Base-by-base conservation (phyloP, 37 sponge, comb jelly and placozoan genomes). In the Mnemiopsis leidyi region DNA sequence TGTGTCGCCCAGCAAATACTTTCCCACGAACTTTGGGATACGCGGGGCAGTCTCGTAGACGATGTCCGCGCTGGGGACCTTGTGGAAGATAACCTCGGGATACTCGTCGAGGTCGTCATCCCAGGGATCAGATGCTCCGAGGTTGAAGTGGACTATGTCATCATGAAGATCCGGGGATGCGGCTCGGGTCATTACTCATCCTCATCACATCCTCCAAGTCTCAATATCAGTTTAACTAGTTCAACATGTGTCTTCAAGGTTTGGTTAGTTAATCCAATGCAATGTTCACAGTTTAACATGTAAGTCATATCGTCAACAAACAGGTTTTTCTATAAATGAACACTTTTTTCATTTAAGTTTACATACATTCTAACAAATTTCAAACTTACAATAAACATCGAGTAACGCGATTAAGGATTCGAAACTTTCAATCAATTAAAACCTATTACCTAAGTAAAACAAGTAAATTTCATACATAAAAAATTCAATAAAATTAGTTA, bases 401-500 rank as follows among this genome's bases (percentile, higher is more conserved):
- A n/a, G n/a, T n/a, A n/a, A n/a, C n/a, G n/a, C n/a, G n/a, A n/a
- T n/a, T n/a, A n/a, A n/a, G n/a, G n/a, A n/a, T n/a, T n/a, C n/a
- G n/a, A n/a, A n/a, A n/a, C n/a, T n/a, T n/a, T n/a, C n/a, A n/a
- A n/a, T n/a, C n/a, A n/a, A n/a, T n/a, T n/a, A n/a, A n/a, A n/a
- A n/a, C n/a, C n/a, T n/a, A n/a, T n/a, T n/a, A 18, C 61, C 13
- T 48, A 48, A 48, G 13, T 48, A 48, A 48, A 48, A 48, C 61
- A 48, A 48, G 61, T 13, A 48, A 48, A 5, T 48, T 48, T 48
- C 9, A 77, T 77, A 77, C 35, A 77, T 77, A 77, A 77, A 77
- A 77, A 77, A 31, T 32, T 32, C 16, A 28, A 23, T 36, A 35
- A 61, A 90, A 29, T 95, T 90, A 97, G 68, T 97, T 97, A 90